Percentiles rank a stretch among this genome's conserved stretches.
phyloP scores from a whole-genome alignment of 2,888 invertebrate genomes.

The Ochropleura leucogaster region DNA sequence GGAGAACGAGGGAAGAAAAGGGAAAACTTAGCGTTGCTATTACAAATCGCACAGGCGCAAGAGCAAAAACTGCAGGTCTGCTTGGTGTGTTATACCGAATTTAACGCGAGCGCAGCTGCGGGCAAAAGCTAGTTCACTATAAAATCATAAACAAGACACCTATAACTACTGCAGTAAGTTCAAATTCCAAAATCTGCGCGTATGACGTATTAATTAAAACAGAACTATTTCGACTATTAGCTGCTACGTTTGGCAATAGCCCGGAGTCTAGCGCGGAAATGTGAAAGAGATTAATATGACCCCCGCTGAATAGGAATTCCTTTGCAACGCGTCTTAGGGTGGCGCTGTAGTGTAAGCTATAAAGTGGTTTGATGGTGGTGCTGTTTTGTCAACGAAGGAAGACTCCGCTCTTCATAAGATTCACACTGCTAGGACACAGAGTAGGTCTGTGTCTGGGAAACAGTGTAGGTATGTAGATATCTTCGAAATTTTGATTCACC shows the following conservation, averaged over 20 bases:
- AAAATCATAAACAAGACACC: slow-evolving; percentile 2
- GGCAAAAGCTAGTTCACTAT: no score
- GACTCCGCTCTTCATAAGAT: background rate
- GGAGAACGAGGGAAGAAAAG: no score
- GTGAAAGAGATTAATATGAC: slow-evolving; percentile 87
- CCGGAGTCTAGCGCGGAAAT: slow-evolving; percentile 77
- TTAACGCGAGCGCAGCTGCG: no score
- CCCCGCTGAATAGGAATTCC: slow-evolving; percentile 82
- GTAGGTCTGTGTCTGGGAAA: background rate
- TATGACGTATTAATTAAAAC: slow-evolving; percentile 81
- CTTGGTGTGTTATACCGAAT: no score
- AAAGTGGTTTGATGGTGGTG: slow-evolving; percentile 25
- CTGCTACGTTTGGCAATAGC: slow-evolving; percentile 80
- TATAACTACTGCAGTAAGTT: slow-evolving; percentile 27
- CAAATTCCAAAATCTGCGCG: slow-evolving; percentile 63
- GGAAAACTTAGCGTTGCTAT: no score
- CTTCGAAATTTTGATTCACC: background rate
- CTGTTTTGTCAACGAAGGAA: background rate
- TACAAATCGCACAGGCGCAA: no score
- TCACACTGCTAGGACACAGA: background rate
- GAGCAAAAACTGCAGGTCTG: no score
- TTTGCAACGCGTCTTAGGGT: slow-evolving; percentile 76
- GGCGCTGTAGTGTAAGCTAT: slow-evolving; percentile 55
- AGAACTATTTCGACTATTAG: slow-evolving; percentile 81
- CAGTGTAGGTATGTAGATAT: background rate